A percentile compares a stretch with the other conserved stretches of the same genome.
phyloP scores from a whole-genome alignment of 2,113 vertebrate genomes.

The Helogale parvula region DNA sequence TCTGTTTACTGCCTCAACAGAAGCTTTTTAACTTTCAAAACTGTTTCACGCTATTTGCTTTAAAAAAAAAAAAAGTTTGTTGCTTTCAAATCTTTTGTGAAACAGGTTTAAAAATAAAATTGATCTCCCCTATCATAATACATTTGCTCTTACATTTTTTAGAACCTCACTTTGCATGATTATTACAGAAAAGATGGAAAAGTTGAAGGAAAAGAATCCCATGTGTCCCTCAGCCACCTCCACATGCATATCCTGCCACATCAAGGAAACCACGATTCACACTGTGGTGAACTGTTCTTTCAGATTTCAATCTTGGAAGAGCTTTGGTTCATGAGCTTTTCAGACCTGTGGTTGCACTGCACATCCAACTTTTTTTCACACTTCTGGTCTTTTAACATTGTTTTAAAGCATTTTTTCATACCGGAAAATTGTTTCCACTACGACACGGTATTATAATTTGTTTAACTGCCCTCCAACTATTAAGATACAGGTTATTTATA shows the following conservation, averaged over 20 bases:
- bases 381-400: neutral
- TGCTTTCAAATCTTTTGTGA: slow-evolving; percentile 49
- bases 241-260: neutral
- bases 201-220: neutral
- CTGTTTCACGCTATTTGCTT: slow-evolving; percentile 43
- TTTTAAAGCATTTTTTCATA: neutral
- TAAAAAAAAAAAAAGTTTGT: slow-evolving; percentile 50
- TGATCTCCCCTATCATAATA: neutral
- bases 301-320: neutral
- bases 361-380: neutral
- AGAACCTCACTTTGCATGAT: neutral
- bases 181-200: neutral
- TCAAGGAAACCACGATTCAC: neutral
- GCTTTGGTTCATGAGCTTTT: neutral
- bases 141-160: neutral
- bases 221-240: rapidly evolving
- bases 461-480: neutral
- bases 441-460: neutral
- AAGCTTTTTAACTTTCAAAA: slow-evolving; percentile 64
- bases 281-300: neutral
- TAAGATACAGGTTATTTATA: neutral
- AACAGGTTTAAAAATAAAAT: slow-evolving; percentile 50
- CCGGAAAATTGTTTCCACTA: neutral
- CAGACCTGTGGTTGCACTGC: neutral
- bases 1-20: slow-evolving; percentile 32